phyloP scores from a whole-genome alignment of 2,113 vertebrate species.

The Phoenicopterus ruber region DNA sequence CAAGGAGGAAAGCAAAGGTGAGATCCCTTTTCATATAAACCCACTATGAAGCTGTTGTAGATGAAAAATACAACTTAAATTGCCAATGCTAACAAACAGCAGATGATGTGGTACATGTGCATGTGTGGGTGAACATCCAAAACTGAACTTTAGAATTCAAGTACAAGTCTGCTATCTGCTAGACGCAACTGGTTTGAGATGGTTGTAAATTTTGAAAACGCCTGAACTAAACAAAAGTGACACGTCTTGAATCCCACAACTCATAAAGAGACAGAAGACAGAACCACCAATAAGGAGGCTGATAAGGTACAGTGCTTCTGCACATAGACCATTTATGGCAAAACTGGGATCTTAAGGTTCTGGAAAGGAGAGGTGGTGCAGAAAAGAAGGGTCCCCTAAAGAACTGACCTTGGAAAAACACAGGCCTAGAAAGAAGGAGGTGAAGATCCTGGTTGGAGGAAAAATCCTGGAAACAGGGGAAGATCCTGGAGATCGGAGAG shows the following conservation, averaged over 20 bases:
- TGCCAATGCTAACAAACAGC: background rate
- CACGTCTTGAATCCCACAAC: background rate
- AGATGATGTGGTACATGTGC: background rate
- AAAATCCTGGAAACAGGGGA: background rate
- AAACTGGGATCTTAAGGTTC: background rate
- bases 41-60: background rate
- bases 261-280: background rate
- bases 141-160: background rate
- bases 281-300: background rate
- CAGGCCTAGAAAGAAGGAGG: background rate
- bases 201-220: background rate
- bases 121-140: background rate
- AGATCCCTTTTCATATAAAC: background rate
- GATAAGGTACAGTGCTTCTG: background rate
- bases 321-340: background rate
- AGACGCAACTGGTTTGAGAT: background rate
- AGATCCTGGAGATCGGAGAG: background rate
- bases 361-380: background rate
- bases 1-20: background rate
- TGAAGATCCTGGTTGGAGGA: background rate
- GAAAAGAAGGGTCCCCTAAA: background rate
- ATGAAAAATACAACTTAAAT: background rate
- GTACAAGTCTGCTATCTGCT: background rate
- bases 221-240: background rate
- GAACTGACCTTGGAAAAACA: background rate